phyloP scores from a whole-genome alignment of 2,888 invertebrate genomes.

The Campopleginae sp. region DNA sequence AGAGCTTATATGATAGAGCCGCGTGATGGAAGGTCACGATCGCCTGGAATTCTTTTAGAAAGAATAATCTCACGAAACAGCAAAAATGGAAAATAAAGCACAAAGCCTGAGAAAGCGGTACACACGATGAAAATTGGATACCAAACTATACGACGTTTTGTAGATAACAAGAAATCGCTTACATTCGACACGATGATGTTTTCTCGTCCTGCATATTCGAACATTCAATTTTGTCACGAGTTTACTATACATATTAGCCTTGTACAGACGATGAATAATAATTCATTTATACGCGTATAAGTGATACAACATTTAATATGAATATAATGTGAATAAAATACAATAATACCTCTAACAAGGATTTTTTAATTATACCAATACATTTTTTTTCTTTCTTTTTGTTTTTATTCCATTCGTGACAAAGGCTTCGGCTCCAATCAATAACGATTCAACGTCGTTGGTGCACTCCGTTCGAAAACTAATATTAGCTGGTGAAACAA shows the following conservation, averaged over 20 bases:
- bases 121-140: conserved; percentile 51
- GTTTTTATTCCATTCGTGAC: conserved; percentile 53
- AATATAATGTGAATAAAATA: conserved; percentile 79
- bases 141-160: conserved; percentile 47
- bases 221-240: conserved; percentile 64
- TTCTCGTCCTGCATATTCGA: conserved; percentile 49
- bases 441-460: conserved; percentile 39
- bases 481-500: conserved; percentile 41
- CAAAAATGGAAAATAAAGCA: conserved; percentile 37
- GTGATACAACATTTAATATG: conserved; percentile 77
- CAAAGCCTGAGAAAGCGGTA: conserved; percentile 50
- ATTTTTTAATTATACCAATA: conserved; percentile 43
- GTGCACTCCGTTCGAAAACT: conserved; percentile 37
- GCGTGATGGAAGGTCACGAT: conserved; percentile 27
- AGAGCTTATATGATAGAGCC: conserved; percentile 35
- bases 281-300: conserved; percentile 75
- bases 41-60: conserved; percentile 26
- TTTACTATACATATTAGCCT: conserved; percentile 73
- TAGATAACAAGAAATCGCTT: conserved; percentile 62
- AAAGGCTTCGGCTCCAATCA: conserved; percentile 66
- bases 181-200: conserved; percentile 44
- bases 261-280: conserved; percentile 77
- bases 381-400: conserved; percentile 30
- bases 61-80: conserved; percentile 40
- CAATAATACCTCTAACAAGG: conserved; percentile 73